Evolutionary conservation across 1,140 invertebrate species (phyloP).

Genomic region (Proctacanthus coquilletti): DNA sequence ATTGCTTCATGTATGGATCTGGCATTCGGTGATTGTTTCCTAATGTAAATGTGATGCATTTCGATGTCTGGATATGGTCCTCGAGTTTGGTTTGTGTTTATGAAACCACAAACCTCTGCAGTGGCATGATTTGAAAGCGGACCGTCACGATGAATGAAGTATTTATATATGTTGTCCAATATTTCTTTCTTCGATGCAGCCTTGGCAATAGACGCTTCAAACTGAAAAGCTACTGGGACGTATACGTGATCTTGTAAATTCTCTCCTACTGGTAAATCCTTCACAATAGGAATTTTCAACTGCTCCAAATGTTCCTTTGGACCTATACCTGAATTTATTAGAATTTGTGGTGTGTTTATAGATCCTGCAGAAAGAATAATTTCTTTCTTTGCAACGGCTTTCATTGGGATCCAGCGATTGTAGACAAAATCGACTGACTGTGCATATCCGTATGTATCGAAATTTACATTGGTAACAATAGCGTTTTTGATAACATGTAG

Average conservation of each 20-base stretch:
- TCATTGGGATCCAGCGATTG: conserved; percentile 13
- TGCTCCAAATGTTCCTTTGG: conserved; percentile 30
- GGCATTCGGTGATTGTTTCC: not conserved
- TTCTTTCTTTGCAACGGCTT: conserved; percentile 33
- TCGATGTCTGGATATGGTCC: conserved; percentile 30
- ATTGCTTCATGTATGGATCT: not conserved
- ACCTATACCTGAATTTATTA: conserved; percentile 40
- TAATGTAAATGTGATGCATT: not conserved
- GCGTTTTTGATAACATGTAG: conserved; percentile 47
- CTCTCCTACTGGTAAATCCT: conserved; percentile 41
- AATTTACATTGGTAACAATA: conserved; percentile 37
- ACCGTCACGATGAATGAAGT: not conserved
- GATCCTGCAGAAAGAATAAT: conserved; percentile 38
- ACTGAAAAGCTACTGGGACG: conserved; percentile 29
- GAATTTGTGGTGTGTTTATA: conserved; percentile 35
- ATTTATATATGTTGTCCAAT: conserved; percentile 1
- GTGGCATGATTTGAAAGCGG: conserved; percentile 17
- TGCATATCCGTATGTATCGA: conserved; percentile 30
- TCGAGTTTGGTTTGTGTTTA: conserved; percentile 24
- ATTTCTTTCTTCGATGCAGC: too few species aligned
- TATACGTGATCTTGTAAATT: conserved; percentile 40
- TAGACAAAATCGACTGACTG: conserved; percentile 26
- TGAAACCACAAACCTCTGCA: conserved; percentile 28
- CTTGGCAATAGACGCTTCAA: too few species aligned
- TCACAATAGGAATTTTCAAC: conserved; percentile 27